Evolutionary conservation across 2,113 vertebrate species (phyloP).

Genomic region (Triplophysa tibetana): DNA sequence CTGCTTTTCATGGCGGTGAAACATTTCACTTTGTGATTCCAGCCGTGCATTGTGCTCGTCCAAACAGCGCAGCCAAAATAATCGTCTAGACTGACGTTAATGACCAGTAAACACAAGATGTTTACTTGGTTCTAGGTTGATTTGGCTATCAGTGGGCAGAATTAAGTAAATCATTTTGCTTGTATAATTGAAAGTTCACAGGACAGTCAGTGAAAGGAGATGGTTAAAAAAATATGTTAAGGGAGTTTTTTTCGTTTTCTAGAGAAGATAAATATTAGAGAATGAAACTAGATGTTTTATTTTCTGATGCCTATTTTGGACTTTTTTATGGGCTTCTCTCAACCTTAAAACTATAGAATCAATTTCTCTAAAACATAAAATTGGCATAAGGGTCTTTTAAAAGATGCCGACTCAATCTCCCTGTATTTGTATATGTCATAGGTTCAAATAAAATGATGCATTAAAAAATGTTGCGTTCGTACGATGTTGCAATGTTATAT

Average conservation of each 20-base stretch:
- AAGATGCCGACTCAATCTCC: too few species aligned
- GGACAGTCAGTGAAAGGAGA: slow-evolving; percentile 5
- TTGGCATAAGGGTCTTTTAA: not conserved
- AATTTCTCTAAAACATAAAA: too few species aligned
- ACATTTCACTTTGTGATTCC: slow-evolving; percentile 1
- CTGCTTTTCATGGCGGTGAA: slow-evolving; percentile 51
- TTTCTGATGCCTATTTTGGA: not conserved
- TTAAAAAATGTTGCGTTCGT: too few species aligned
- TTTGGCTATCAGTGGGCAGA: not conserved
- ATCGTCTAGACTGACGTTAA: slow-evolving; percentile 42
- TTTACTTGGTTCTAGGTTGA: slow-evolving; percentile 43
- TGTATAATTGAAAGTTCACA: slow-evolving; percentile 24
- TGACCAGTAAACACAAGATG: slow-evolving; percentile 28
- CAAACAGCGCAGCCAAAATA: slow-evolving; percentile 38
- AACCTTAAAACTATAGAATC: too few species aligned
- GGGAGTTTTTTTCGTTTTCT: not conserved
- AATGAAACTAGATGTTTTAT: not conserved
- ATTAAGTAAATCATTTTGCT: slow-evolving; percentile 23
- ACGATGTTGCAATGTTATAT: too few species aligned
- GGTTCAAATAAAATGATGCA: too few species aligned
- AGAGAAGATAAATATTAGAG: not conserved
- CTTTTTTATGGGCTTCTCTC: too few species aligned
- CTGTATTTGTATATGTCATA: not conserved
- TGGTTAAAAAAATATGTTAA: too few species aligned
- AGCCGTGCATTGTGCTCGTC: slow-evolving; percentile 12